Percentiles rank a stretch among this genome's conserved stretches.
Conservation (phyloP, 2,888 invertebrate species). For the Nemotelus nigrinus region DNA sequence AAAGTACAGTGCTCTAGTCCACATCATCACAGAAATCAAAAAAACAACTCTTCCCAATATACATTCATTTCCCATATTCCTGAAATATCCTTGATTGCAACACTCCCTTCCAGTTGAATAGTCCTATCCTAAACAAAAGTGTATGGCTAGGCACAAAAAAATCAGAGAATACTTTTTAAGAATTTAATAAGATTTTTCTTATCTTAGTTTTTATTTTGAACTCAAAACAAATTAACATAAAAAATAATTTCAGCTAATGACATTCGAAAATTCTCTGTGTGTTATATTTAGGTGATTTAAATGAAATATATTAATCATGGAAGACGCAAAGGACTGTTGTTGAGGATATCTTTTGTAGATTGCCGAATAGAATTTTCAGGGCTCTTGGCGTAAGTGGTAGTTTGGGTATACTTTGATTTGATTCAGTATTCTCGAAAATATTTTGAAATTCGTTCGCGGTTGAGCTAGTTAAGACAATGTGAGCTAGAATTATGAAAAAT, state of each 20-base stretch:
- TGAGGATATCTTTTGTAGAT: constrained; percentile 50
- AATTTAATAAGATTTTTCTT: constrained; percentile 39
- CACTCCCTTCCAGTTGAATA: background rate
- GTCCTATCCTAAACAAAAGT: constrained; percentile 27
- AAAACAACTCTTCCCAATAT: constrained; percentile 9
- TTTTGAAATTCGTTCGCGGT: too few relatives aligned
- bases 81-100: background rate
- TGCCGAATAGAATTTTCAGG: constrained; percentile 3
- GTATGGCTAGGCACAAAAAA: constrained; percentile 47
- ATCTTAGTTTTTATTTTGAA: constrained; percentile 41
- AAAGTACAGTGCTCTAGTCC: constrained; percentile 52
- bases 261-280: constrained; percentile 41
- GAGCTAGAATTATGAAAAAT: too few relatives aligned
- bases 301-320: constrained; percentile 15
- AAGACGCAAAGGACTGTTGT: constrained; percentile 47
- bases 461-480: too few relatives aligned
- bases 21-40: constrained; percentile 44
- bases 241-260: constrained; percentile 10
- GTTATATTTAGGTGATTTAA: constrained; percentile 45
- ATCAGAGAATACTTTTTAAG: constrained; percentile 35
- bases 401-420: background rate
- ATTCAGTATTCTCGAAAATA: too few relatives aligned
- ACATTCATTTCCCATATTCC: constrained; percentile 25
- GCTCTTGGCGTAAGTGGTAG: constrained; percentile 43
- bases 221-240: constrained; percentile 36